phyloP scores from a whole-genome alignment of 2,888 invertebrate genomes.

The Muschampia plurimacula region DNA sequence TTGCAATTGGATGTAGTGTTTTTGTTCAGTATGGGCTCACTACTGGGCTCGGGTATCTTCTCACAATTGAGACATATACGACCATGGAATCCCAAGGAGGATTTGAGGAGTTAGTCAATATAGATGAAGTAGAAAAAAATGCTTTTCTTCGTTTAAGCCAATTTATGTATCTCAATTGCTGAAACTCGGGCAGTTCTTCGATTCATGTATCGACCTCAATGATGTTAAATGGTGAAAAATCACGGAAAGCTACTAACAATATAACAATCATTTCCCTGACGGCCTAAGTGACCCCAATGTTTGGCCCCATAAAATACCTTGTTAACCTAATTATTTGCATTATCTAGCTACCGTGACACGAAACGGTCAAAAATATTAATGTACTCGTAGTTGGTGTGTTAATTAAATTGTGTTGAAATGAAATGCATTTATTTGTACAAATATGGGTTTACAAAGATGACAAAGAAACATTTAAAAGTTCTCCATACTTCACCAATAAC shows the following conservation, averaged over 20 bases:
- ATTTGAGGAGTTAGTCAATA: too few relatives aligned
- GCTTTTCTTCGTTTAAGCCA: background rate
- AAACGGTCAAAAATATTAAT: constrained; percentile 1
- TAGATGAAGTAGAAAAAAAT: too few relatives aligned
- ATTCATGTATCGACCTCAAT: background rate
- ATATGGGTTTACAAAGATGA: too few relatives aligned
- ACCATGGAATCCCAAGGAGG: too few relatives aligned
- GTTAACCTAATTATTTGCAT: constrained; percentile 36
- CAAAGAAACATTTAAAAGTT: too few relatives aligned
- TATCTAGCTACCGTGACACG: constrained; percentile 20
- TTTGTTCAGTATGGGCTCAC: too few relatives aligned
- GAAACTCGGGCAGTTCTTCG: background rate
- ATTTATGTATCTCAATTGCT: background rate
- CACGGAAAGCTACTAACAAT: background rate
- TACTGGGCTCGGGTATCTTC: too few relatives aligned
- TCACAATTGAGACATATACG: too few relatives aligned
- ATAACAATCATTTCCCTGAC: constrained; percentile 7
- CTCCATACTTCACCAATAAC: too few relatives aligned
- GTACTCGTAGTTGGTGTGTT: background rate
- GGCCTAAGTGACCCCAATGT: constrained; percentile 24
- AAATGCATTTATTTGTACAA: too few relatives aligned
- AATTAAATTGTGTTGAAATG: background rate
- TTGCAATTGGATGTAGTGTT: too few relatives aligned
- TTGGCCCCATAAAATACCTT: constrained; percentile 19
- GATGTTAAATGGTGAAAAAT: constrained; percentile 4